Evolutionary conservation across 2,113 vertebrate genomes (phyloP), one percentile per base, ranked within the genome.

Genomic region (Eidolon helvum): DNA sequence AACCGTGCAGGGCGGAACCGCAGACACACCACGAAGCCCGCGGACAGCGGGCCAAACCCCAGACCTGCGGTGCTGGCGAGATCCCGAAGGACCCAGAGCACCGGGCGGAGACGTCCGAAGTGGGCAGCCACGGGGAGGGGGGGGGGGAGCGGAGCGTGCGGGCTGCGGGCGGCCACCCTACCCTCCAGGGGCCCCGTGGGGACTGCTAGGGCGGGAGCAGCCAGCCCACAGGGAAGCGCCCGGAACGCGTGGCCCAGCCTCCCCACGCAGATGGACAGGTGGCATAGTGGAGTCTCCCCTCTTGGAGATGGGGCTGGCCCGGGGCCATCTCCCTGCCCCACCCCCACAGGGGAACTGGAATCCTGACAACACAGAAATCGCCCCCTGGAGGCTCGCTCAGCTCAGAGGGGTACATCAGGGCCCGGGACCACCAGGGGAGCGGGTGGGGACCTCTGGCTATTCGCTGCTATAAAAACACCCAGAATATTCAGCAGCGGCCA

Each of bases 1-100:
- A 96, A 95, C 79, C 26, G n/a, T 55, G 65, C 14, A 2, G 30
- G n/a, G 59, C 16, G 30, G 79, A 91, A 91, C 59, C 50, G 38
- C n/a, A 48, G 30, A 14, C 28, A 57, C 18, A 74, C 77, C 90
- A 45, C 95, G 66, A 33, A 75, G 45, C 33, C 72, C 48, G 63
- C 9, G 22, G 30, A 30, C 57, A 18, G 9, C 24, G 9, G 35
- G 86, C 5, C 28, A 30, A 71, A 55, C 45, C 85, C 74, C 48
- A 7, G 61, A 26, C 5, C 26, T 3, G 15, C 55, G 74, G 45
- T 38, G 38, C 65, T 11, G 45, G 5, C 4, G 6, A 80, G 74
- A 53, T 12, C 79, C n/a, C 26, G 16, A 28, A 26, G 38, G 35
- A n/a, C 43, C 30, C 74, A 10, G 28, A 18, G 28, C 16, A 18